Evolutionary conservation across 35 echinoderm and acorn worm genomes (phyloP).

Genomic region (Strongylocentrotus purpuratus): DNA sequence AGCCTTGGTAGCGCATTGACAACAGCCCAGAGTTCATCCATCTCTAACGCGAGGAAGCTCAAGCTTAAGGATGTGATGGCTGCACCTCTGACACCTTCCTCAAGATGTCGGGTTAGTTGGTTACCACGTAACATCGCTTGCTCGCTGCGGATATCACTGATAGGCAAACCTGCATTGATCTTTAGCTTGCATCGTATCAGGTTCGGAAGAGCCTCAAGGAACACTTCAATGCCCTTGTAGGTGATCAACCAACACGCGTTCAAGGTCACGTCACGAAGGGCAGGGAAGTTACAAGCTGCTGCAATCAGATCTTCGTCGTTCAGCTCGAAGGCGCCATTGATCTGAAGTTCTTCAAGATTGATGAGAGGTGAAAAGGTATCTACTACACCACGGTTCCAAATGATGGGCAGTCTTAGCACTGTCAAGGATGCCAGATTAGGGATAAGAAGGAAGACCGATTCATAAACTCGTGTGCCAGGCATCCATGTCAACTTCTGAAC

Average conservation of each 20-base stretch:
- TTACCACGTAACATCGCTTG: slow-evolving; percentile 86
- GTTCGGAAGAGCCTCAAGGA: slow-evolving; percentile 57
- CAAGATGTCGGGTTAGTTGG: slow-evolving; percentile 62
- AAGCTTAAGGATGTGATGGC: slow-evolving; percentile 69
- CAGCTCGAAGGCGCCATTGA: slow-evolving; percentile 92
- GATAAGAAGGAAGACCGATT: slow-evolving; percentile 79
- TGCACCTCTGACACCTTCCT: slow-evolving; percentile 48
- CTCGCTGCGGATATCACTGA: slow-evolving; percentile 84
- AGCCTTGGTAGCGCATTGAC: slow-evolving; percentile 75
- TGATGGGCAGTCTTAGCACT: slow-evolving; percentile 77
- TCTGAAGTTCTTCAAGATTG: slow-evolving; percentile 70
- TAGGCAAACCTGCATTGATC: slow-evolving; percentile 82
- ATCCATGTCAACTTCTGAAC: slow-evolving; percentile 81
- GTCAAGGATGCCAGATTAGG: slow-evolving; percentile 71
- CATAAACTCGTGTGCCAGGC: slow-evolving; percentile 77
- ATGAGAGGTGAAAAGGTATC: slow-evolving; percentile 74
- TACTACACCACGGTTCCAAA: slow-evolving; percentile 85
- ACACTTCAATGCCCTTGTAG: slow-evolving; percentile 61
- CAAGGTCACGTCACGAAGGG: slow-evolving; percentile 64
- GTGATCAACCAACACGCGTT: slow-evolving; percentile 86
- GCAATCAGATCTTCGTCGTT: slow-evolving; percentile 72
- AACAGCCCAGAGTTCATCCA: slow-evolving; percentile 93
- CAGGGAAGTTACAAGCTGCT: slow-evolving; percentile 73
- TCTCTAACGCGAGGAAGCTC: slow-evolving; percentile 84
- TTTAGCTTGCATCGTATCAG: slow-evolving; percentile 78